Evolutionary conservation across 1,140 invertebrate species (phyloP).

Genomic region (Megathymus violae): DNA sequence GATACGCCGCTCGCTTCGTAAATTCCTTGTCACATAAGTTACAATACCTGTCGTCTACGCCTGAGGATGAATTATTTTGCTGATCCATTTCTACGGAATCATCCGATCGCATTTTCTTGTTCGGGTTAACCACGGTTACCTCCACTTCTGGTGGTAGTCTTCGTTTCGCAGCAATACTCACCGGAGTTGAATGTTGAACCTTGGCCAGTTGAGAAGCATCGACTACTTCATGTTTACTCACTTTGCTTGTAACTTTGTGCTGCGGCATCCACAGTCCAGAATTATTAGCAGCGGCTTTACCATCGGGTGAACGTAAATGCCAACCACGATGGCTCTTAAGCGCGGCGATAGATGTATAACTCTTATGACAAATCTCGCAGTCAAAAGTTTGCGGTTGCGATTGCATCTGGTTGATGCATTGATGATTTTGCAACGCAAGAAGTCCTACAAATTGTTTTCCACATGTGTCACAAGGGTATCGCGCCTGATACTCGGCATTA

Average conservation of each 20-base stretch:
- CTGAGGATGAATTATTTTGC: conserved; percentile 48
- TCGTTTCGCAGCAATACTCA: conserved; percentile 57
- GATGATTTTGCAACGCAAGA: conserved; percentile 79
- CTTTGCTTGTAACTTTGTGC: conserved; percentile 80
- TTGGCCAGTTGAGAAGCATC: conserved; percentile 57
- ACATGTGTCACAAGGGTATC: conserved; percentile 78
- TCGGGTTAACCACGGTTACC: conserved; percentile 79
- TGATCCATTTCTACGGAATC: conserved; percentile 70
- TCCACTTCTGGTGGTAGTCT: conserved; percentile 80
- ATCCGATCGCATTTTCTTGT: conserved; percentile 77
- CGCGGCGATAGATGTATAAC: conserved; percentile 83
- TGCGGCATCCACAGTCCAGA: conserved; percentile 82
- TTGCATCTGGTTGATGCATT: conserved; percentile 66
- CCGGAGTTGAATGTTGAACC: conserved; percentile 47
- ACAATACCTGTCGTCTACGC: conserved; percentile 82
- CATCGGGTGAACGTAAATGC: conserved; percentile 84
- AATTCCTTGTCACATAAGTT: conserved; percentile 85
- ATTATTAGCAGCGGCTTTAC: conserved; percentile 81
- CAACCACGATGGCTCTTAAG: conserved; percentile 86
- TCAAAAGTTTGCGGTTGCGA: conserved; percentile 75
- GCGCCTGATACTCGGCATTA: conserved; percentile 72
- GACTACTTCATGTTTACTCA: conserved; percentile 79
- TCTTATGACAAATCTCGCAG: conserved; percentile 85
- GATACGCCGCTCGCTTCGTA: conserved; percentile 82
- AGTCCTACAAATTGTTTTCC: conserved; percentile 79